These are phyloP conservation scores for Drosophila testacea DNA, from an alignment of 2,888 invertebrate genomes.

Conservation along the genomic window DNA sequence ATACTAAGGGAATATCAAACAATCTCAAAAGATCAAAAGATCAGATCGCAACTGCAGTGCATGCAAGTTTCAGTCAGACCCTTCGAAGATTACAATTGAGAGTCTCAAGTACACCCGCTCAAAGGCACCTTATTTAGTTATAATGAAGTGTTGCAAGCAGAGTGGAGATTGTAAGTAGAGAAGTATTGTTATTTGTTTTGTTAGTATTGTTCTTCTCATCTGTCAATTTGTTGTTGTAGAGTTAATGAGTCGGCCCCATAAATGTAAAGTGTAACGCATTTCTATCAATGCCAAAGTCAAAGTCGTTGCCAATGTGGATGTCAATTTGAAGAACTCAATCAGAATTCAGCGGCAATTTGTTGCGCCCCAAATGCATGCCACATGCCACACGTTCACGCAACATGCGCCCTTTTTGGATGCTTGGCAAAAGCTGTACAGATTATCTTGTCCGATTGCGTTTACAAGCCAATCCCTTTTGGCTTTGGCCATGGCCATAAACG, in stretches of 20 bases:
- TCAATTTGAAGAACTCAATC: slow-evolving; percentile 73
- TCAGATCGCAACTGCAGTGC: slow-evolving; percentile 3
- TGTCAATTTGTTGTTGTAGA: slow-evolving; percentile 61
- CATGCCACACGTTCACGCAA: slow-evolving; percentile 60
- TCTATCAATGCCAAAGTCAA: slow-evolving; percentile 57
- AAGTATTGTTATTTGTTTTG: slow-evolving; percentile 13
- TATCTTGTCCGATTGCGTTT: slow-evolving; percentile 80
- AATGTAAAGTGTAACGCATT: slow-evolving; percentile 59
- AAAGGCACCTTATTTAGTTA: slow-evolving; percentile 60
- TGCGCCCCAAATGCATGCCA: slow-evolving; percentile 46
- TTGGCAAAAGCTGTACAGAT: slow-evolving; percentile 49
- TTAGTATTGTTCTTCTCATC: slow-evolving; percentile 28
- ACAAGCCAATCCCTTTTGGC: slow-evolving; percentile 67
- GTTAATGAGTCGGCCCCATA: slow-evolving; percentile 63
- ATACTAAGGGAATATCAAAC: neutral
- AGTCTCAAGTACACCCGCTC: slow-evolving; percentile 11
- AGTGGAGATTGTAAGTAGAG: slow-evolving; percentile 36
- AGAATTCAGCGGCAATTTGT: slow-evolving; percentile 60
- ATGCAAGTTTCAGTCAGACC: slow-evolving; percentile 14
- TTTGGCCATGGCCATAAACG: slow-evolving; percentile 71
- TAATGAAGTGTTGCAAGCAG: slow-evolving; percentile 56
- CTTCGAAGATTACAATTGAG: neutral
- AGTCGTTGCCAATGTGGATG: slow-evolving; percentile 36
- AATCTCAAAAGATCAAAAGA: neutral
- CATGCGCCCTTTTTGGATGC: slow-evolving; percentile 66